phyloP scores from a whole-genome alignment of 2,888 invertebrate genomes.

The Scrobipalpa atriplicella region DNA sequence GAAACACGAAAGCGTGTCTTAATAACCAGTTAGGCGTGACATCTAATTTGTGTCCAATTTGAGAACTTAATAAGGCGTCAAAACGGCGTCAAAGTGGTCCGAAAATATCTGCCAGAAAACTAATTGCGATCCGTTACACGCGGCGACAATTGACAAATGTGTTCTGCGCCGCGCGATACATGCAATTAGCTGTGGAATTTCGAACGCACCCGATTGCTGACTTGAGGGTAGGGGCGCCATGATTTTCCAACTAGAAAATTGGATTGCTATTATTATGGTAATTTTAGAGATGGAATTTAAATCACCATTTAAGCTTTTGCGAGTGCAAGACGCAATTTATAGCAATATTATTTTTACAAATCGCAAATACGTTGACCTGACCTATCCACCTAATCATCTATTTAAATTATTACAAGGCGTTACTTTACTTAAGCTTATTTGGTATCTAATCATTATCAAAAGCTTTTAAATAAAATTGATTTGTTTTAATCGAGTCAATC shows the following conservation, averaged over 20 bases:
- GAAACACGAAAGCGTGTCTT: constrained; percentile 39
- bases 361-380: neutral
- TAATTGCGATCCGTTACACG: constrained; percentile 72
- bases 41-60: constrained; percentile 81
- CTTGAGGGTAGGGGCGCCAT: constrained; percentile 39
- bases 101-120: constrained; percentile 69
- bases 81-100: constrained; percentile 80
- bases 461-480: too few relatives aligned
- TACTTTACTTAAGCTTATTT: too few relatives aligned
- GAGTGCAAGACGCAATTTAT: neutral
- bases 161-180: constrained; percentile 71
- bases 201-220: constrained; percentile 62
- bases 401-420: too few relatives aligned
- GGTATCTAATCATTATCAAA: too few relatives aligned
- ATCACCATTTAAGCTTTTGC: neutral
- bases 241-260: constrained; percentile 23
- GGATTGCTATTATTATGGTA: constrained; percentile 29
- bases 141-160: constrained; percentile 81
- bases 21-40: constrained; percentile 76
- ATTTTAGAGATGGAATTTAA: constrained; percentile 34
- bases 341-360: neutral
- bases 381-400: neutral
- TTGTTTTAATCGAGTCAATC: too few relatives aligned
- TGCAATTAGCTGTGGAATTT: constrained; percentile 74
- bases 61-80: constrained; percentile 82